phyloP scores from a whole-genome alignment of 2,113 vertebrate genomes.

The Danio rerio region DNA sequence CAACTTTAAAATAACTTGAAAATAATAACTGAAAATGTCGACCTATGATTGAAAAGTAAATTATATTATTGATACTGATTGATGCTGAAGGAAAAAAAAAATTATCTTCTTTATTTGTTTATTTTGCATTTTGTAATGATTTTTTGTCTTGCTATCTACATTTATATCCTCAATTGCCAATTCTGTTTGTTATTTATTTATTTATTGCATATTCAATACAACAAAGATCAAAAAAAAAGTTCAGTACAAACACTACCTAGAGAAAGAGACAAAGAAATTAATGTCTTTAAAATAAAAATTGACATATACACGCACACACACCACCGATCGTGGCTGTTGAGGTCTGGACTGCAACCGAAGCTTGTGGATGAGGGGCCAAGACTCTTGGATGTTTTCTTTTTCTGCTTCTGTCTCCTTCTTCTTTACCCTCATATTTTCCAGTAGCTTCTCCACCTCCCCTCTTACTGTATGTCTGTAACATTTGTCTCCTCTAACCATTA shows the following conservation, averaged over 20 bases:
- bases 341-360: constrained; percentile 6
- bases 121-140: too few relatives aligned
- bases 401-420: neutral
- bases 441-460: neutral
- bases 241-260: too few relatives aligned
- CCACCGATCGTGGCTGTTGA: constrained; percentile 12
- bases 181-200: neutral
- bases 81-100: too few relatives aligned
- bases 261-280: too few relatives aligned
- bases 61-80: too few relatives aligned
- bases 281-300: neutral
- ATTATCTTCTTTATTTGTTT: too few relatives aligned
- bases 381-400: neutral
- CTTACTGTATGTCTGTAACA: neutral
- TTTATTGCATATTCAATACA: too few relatives aligned
- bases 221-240: too few relatives aligned
- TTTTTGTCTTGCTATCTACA: neutral
- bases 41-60: too few relatives aligned
- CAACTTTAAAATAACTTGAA: too few relatives aligned
- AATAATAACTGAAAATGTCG: too few relatives aligned
- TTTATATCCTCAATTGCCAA: neutral
- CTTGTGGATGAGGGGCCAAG: constrained; percentile 18
- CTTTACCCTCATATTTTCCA: neutral
- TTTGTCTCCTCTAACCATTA: neutral
- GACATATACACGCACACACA: neutral